Evolutionary conservation across 2,797 vertebrate species (phyloP).

Genomic region (Brachymystax lenok): DNA sequence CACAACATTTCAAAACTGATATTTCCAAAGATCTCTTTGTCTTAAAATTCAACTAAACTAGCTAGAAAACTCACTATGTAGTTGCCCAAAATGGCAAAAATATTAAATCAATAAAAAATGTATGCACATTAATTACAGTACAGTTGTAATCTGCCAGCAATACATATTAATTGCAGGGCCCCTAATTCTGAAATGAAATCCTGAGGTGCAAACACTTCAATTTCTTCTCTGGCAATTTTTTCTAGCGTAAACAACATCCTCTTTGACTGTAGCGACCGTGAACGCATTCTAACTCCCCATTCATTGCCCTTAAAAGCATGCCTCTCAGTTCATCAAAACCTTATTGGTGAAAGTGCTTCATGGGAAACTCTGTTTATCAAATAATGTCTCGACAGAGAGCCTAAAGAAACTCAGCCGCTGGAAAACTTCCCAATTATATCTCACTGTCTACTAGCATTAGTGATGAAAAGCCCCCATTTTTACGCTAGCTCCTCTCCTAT

Average conservation of each 20-base stretch:
- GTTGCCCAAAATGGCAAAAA: no score
- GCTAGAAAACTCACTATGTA: background rate
- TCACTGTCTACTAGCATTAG: slow-evolving; percentile 4
- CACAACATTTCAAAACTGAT: background rate
- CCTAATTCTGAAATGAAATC: background rate
- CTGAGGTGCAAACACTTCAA: background rate
- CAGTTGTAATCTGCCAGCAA: background rate
- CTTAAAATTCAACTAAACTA: background rate
- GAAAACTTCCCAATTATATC: background rate
- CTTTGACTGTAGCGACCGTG: slow-evolving; percentile 22
- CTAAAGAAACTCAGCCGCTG: slow-evolving; percentile 18
- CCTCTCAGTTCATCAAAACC: slow-evolving; percentile 18
- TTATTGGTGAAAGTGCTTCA: slow-evolving; percentile 9
- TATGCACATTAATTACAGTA: background rate
- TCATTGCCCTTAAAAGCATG: background rate
- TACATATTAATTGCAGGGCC: background rate
- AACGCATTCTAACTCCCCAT: background rate
- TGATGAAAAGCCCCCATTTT: background rate
- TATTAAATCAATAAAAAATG: background rate
- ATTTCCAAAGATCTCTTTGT: background rate
- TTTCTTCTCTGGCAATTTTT: background rate
- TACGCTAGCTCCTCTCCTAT: slow-evolving; percentile 1
- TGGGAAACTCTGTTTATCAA: slow-evolving; percentile 22
- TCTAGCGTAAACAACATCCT: slow-evolving; percentile 13
- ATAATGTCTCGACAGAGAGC: slow-evolving; percentile 23